Percentiles rank a stretch among this genome's conserved stretches.
phyloP scores from a whole-genome alignment of 2,797 vertebrate genomes.

The Otolemur crassicaudatus region DNA sequence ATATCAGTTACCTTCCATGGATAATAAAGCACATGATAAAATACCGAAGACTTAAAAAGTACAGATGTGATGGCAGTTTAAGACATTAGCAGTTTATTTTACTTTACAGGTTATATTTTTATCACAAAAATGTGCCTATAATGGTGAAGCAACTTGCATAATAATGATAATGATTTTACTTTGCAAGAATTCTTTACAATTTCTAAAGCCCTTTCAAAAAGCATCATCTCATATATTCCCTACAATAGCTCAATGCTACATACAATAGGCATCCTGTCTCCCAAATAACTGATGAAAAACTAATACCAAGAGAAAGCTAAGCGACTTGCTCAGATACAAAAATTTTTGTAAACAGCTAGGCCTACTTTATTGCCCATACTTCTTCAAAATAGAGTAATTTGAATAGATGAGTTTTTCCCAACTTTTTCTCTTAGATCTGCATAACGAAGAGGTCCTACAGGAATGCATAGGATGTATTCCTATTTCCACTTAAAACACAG shows the following conservation, averaged over 20 bases:
- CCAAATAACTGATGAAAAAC: slow-evolving; percentile 12
- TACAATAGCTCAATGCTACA: background rate
- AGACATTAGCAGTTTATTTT: background rate
- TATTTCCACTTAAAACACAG: background rate
- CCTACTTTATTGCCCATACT: background rate
- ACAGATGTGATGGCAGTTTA: background rate
- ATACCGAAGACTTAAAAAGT: background rate
- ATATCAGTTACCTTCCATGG: background rate
- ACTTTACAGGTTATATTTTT: slow-evolving; percentile 25
- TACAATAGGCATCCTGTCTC: background rate
- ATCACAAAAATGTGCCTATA: background rate
- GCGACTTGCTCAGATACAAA: background rate
- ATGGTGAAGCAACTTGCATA: background rate
- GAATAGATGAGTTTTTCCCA: background rate
- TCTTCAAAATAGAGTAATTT: slow-evolving; percentile 10
- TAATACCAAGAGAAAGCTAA: slow-evolving; percentile 21
- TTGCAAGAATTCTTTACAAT: background rate
- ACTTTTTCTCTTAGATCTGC: background rate
- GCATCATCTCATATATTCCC: background rate
- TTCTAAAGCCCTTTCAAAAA: slow-evolving; percentile 7
- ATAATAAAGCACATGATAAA: background rate
- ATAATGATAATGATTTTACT: background rate
- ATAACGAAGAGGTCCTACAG: background rate
- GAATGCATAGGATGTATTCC: background rate
- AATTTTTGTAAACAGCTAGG: background rate